These are phyloP conservation scores for Pristionchus japonicus DNA, from an alignment of 2,888 invertebrate genomes.

Conservation along the genomic window DNA sequence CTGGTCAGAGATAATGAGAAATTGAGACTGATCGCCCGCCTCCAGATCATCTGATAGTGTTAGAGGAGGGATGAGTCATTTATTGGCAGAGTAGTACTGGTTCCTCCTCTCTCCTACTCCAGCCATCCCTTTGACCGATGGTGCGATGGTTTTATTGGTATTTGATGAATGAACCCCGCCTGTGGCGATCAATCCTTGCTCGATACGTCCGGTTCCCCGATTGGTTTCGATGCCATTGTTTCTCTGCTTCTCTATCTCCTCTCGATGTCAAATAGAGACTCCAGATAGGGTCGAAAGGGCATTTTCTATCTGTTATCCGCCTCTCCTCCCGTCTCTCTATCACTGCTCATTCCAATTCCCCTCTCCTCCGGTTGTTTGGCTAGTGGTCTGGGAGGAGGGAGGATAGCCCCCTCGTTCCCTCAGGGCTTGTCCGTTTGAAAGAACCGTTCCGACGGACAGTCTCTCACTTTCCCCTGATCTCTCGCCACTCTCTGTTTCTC, in stretches of 20 bases:
- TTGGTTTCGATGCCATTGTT: slow-evolving; percentile 19
- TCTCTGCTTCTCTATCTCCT: neutral
- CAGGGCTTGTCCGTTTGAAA: slow-evolving; percentile 34
- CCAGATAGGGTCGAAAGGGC: slow-evolving; percentile 3
- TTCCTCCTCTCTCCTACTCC: neutral
- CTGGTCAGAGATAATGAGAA: too few species aligned
- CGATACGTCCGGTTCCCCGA: neutral
- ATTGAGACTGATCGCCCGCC: too few species aligned
- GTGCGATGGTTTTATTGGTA: slow-evolving; percentile 14
- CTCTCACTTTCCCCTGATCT: neutral
- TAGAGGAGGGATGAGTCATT: neutral
- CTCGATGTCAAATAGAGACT: slow-evolving; percentile 21
- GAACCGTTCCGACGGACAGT: slow-evolving; percentile 33
- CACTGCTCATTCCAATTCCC: slow-evolving; percentile 2
- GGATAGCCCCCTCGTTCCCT: slow-evolving; percentile 26
- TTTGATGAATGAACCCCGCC: neutral
- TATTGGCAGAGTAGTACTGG: neutral
- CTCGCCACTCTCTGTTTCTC: neutral
- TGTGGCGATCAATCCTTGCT: neutral
- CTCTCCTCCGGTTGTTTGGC: slow-evolving; percentile 28
- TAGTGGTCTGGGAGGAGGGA: slow-evolving; percentile 37
- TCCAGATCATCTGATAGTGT: neutral
- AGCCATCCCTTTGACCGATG: neutral
- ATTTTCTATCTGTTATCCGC: neutral
- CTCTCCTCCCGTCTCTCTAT: neutral